Conservation (phyloP, 1,140 invertebrate genomes). For the Drosophila bocqueti region DNA sequence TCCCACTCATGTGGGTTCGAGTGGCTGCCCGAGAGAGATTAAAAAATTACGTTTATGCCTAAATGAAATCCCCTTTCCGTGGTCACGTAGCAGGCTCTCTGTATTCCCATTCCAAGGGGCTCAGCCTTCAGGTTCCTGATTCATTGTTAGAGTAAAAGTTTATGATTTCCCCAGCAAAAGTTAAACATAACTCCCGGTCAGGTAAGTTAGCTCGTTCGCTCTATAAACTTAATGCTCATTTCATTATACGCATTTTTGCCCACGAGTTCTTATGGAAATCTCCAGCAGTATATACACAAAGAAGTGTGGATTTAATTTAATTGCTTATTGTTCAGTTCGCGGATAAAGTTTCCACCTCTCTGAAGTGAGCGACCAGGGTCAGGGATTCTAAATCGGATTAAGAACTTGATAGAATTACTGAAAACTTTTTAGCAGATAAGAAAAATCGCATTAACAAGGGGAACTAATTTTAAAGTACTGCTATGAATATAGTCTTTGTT, state of each 20-base stretch:
- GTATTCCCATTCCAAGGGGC: background rate
- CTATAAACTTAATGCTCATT: slow-evolving; percentile 61
- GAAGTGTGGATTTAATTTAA: slow-evolving; percentile 62
- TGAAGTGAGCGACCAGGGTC: slow-evolving; percentile 4
- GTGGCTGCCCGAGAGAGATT: slow-evolving; percentile 38
- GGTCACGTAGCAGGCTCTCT: slow-evolving; percentile 21
- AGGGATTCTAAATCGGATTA: slow-evolving; percentile 45
- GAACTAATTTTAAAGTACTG: background rate
- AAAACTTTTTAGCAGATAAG: slow-evolving; percentile 14
- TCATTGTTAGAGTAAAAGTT: slow-evolving; percentile 33
- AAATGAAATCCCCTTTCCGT: slow-evolving; percentile 41
- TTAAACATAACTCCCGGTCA: slow-evolving; percentile 53
- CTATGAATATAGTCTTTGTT: background rate
- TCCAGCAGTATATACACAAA: slow-evolving; percentile 15
- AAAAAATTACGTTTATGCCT: slow-evolving; percentile 61
- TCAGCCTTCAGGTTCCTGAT: background rate
- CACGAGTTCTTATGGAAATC: slow-evolving; percentile 14
- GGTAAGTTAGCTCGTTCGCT: slow-evolving; percentile 50
- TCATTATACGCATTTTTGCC: slow-evolving; percentile 55
- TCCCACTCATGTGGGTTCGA: slow-evolving; percentile 39
- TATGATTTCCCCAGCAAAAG: slow-evolving; percentile 48
- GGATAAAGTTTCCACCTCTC: slow-evolving; percentile 9
- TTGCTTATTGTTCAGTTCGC: slow-evolving; percentile 54
- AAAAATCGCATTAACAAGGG: slow-evolving; percentile 8
- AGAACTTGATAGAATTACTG: slow-evolving; percentile 36